phyloP scores from a whole-genome alignment of 2,888 invertebrate genomes.

The Heliconius ismenius region DNA sequence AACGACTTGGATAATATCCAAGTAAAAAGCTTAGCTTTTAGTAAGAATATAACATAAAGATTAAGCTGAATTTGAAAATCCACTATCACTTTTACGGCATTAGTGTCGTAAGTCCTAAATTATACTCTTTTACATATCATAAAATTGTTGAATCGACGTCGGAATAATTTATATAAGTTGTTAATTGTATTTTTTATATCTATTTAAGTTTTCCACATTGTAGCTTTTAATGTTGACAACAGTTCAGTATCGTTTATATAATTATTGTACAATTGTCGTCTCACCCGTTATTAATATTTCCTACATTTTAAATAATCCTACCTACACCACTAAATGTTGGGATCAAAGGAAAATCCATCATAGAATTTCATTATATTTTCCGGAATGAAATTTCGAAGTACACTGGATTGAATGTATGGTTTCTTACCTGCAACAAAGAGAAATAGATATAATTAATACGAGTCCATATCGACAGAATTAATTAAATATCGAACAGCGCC shows the following conservation, averaged over 20 bases:
- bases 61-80: conserved; percentile 23
- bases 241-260: conserved; percentile 33
- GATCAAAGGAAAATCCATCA: conserved; percentile 53
- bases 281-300: conserved; percentile 48
- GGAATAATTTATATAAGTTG: conserved; percentile 10
- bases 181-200: conserved; percentile 5
- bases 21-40: conserved; percentile 37
- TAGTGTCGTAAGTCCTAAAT: conserved; percentile 20
- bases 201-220: conserved; percentile 29
- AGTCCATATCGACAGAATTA: conserved; percentile 15
- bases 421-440: conserved; percentile 56
- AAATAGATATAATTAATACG: conserved; percentile 33
- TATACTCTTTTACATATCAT: background rate
- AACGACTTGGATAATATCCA: conserved; percentile 32
- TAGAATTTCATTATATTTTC: conserved; percentile 45
- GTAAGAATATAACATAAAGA: conserved; percentile 32
- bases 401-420: conserved; percentile 32
- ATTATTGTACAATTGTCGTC: conserved; percentile 48
- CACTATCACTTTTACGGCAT: conserved; percentile 22
- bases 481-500: conserved; percentile 3
- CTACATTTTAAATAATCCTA: conserved; percentile 49
- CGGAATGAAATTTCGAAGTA: conserved; percentile 32
- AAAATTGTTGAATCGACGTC: conserved; percentile 3
- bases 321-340: conserved; percentile 48
- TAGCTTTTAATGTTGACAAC: conserved; percentile 36